Evolutionary conservation across 1,140 invertebrate genomes (phyloP).

Genomic region (Pomacea maculata): DNA sequence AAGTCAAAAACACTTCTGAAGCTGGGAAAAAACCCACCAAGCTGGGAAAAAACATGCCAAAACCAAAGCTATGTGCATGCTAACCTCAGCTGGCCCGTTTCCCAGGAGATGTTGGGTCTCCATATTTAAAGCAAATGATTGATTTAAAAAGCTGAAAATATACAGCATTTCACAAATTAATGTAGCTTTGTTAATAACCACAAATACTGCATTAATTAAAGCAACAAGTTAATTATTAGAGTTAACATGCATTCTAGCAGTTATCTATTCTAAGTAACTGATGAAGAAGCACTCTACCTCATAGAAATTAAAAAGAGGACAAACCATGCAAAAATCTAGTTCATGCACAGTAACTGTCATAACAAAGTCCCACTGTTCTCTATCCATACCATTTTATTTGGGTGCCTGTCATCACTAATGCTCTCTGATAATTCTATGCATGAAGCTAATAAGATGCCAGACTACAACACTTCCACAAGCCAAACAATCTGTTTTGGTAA

Average conservation of each 20-base stretch:
- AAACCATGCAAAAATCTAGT: neutral
- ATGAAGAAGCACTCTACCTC: neutral
- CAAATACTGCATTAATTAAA: constrained; percentile 12
- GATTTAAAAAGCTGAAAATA: constrained; percentile 11
- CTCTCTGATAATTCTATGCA: too few relatives aligned
- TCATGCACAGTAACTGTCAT: neutral
- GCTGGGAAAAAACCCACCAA: neutral
- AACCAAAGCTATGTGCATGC: constrained; percentile 13
- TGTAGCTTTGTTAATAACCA: neutral
- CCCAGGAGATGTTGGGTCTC: constrained; percentile 20
- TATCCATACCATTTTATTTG: neutral
- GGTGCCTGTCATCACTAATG: too few relatives aligned
- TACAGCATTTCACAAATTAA: neutral
- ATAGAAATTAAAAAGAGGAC: neutral
- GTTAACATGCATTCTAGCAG: neutral
- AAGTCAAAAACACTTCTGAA: neutral
- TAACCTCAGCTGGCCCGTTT: constrained; percentile 10
- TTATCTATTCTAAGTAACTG: neutral
- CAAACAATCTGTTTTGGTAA: too few relatives aligned
- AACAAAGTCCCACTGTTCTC: neutral
- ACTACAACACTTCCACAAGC: too few relatives aligned
- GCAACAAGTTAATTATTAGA: neutral
- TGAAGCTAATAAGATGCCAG: too few relatives aligned
- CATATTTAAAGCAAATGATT: constrained; percentile 7
- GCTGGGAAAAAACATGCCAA: neutral